Evolutionary conservation across 2,113 vertebrate genomes (phyloP), one percentile per base, ranked within the genome.

Genomic region (Agelaius tricolor): DNA sequence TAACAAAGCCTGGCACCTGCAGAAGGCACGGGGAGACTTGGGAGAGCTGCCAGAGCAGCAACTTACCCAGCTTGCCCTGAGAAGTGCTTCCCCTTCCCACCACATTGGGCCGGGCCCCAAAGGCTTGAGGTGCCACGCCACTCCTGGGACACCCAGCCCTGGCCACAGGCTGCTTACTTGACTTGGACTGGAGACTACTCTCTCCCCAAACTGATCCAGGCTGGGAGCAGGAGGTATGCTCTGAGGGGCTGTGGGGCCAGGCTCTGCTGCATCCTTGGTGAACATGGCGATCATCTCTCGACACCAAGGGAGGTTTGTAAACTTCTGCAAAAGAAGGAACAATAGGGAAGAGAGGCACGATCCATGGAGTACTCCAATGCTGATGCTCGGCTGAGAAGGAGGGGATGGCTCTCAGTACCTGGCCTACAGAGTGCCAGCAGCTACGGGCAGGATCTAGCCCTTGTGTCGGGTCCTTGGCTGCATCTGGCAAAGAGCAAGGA

Each of bases 121-220:
- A 35, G 5, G 35, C 33, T 24, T n/a, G 43, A 57, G 30, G 24
- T 1, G 0, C 51, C 10, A 49, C 1, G 0, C 5, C 5, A 11
- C n/a, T 61, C 9, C 31, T 35, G 13, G 55, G 44, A 22, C 15
- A 59, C 6, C 19, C 44, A 69, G 44, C 10, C 43, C 41, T n/a
- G 30, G n/a, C 4, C 43, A 35, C 24, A 49, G 35, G 43, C 16
- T 41, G 31, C 83, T 85, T 75, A 85, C 83, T 43, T 76, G 43
- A 21, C 35, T 43, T 0, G 80, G 13, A 21, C 26, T 72, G 20
- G 72, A 86, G 21, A 68, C 62, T 27, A 51, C 10, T 33, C 33
- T 61, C 1, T 87, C 84, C 28, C 23, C 84, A 69, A 61, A 58
- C 17, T 18, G 15, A 59, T 68, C 84, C 72, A 68, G 11, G 37